Base-by-base conservation (phyloP, 2,797 vertebrate genomes). In the Sciurus carolinensis region DNA sequence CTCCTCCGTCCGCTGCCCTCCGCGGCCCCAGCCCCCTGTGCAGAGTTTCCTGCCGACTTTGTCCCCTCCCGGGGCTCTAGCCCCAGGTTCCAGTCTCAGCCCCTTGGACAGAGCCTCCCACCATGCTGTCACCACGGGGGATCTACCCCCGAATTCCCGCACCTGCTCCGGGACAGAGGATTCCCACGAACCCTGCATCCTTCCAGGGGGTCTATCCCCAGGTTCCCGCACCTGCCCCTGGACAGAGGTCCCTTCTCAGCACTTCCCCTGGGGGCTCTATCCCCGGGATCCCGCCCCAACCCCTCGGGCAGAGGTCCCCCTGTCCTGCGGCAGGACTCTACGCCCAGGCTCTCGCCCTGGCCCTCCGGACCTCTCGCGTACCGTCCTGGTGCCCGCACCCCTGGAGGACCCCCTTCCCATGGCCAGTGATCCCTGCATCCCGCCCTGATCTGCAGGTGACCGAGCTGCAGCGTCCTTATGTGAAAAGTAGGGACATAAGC, bases 391-490 rank as follows among this genome's bases (percentile, higher is more conserved):
- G 11, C n/a, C 57, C 22, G 22, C 10, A 24, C 24, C 69, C 44
- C 18, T 22, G 1, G 0, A 33, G 0, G 77, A 85, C 54, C 5
- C n/a, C 33, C 62, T 73, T 36, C 9, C 0, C 47, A 0, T 17
- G 62, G 62, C 62, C 80, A 69, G 6, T 5, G 44, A 30, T 36
- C 20, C 1, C 26, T 30, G 15, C 24, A 24, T 62, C n/a, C 73
- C 92, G 11, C 76, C 24, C 30, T 22, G 42, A 9, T 76, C 36
- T 94, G 28, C 69, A 0, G 11, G 72, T 17, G 36, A 36, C 75
- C 24, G 3, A 59, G 52, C 71, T 87, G 66, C 73, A 3, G 64
- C 36, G 72, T 77, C 39, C 77, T 82, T 26, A 57, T 28, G 54
- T 69, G 66, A 28, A 62, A 95, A 71, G 0, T 7, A 42, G 71